Evolutionary conservation across 2,113 vertebrate genomes (phyloP).

Genomic region (Pseudopipra pipra): DNA sequence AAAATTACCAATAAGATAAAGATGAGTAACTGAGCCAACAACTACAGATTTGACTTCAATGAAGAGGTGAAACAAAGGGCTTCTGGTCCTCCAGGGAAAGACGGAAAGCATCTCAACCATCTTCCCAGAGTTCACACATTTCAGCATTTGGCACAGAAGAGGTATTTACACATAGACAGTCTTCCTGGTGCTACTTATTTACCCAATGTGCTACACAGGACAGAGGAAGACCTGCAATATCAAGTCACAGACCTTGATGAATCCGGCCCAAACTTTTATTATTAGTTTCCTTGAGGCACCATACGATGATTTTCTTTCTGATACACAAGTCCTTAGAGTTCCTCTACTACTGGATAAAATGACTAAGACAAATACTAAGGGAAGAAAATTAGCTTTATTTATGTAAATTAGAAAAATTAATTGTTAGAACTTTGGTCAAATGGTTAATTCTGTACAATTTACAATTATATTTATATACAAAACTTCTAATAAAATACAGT

Average conservation of each 20-base stretch:
- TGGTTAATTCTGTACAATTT: slow-evolving; percentile 79
- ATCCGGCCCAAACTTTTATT: background rate
- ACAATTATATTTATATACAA: slow-evolving; percentile 78
- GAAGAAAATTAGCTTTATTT: slow-evolving; percentile 85
- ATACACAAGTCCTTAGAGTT: background rate
- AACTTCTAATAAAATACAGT: slow-evolving; percentile 80
- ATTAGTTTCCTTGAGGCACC: background rate
- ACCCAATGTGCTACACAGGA: background rate
- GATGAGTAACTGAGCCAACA: background rate
- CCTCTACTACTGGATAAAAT: background rate
- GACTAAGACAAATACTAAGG: slow-evolving; percentile 43
- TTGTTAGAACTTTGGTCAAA: slow-evolving; percentile 74
- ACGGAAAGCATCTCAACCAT: background rate
- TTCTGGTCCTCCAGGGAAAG: background rate
- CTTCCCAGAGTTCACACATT: background rate
- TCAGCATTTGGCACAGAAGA: background rate
- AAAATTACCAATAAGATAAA: background rate
- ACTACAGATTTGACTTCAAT: background rate
- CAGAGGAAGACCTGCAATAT: background rate
- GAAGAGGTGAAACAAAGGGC: background rate
- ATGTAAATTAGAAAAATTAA: slow-evolving; percentile 78
- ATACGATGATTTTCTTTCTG: background rate
- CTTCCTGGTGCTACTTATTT: background rate
- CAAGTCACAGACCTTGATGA: background rate
- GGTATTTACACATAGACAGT: background rate